These are phyloP conservation scores for Cryptotermes secundus DNA, from an alignment of 1,140 invertebrate species.

Conservation along the genomic window DNA sequence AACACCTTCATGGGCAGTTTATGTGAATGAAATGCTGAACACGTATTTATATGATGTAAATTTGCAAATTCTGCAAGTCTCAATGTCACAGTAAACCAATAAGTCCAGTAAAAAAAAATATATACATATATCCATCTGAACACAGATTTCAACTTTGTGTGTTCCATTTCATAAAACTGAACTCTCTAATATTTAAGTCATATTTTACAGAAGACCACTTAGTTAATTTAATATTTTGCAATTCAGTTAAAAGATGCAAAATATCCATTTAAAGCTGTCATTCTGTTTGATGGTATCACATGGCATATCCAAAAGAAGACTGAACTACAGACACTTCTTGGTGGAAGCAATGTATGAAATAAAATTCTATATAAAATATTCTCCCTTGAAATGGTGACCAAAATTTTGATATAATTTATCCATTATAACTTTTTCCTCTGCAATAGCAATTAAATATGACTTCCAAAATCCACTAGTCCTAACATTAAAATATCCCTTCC, in stretches of 20 bases:
- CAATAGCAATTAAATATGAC: too few species aligned
- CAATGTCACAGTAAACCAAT: not conserved
- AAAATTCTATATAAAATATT: too few species aligned
- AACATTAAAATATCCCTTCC: too few species aligned
- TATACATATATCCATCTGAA: not conserved
- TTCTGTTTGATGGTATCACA: not conserved
- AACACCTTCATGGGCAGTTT: not conserved
- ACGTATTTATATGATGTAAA: not conserved
- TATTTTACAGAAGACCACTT: not conserved
- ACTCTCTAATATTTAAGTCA: not conserved
- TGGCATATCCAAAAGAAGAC: not conserved
- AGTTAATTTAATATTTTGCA: not conserved
- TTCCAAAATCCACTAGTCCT: too few species aligned
- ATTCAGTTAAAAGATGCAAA: not conserved
- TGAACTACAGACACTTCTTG: too few species aligned
- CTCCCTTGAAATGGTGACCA: too few species aligned
- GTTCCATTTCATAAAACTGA: not conserved
- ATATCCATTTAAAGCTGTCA: not conserved
- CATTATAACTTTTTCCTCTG: too few species aligned
- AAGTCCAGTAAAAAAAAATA: not conserved
- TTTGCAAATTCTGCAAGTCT: too few species aligned
- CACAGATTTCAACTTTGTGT: not conserved
- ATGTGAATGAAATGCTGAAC: too few species aligned
- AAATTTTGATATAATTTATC: too few species aligned
- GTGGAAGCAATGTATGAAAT: too few species aligned